Evolutionary conservation across 2,888 invertebrate species (phyloP).

Genomic region (Cephus runcator): DNA sequence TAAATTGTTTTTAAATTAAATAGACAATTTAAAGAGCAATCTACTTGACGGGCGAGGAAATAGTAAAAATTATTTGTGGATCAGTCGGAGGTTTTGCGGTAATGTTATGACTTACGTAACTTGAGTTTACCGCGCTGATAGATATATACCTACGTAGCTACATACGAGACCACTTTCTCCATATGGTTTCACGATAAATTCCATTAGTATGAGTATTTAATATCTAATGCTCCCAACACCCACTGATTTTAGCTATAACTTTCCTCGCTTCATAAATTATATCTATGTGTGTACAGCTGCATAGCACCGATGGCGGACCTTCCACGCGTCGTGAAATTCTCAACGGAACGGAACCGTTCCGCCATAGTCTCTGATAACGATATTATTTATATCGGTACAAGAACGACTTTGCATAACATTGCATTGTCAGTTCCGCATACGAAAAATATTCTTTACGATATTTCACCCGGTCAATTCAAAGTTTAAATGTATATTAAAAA

Average conservation of each 20-base stretch:
- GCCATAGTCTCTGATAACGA: not conserved
- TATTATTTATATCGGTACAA: not conserved
- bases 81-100: slow-evolving; percentile 45
- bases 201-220: slow-evolving; percentile 24
- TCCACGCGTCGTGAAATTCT: not conserved
- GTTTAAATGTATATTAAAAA: not conserved
- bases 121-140: slow-evolving; percentile 9
- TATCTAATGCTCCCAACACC: slow-evolving; percentile 9
- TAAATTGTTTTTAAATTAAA: not conserved
- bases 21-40: not conserved
- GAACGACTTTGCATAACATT: not conserved
- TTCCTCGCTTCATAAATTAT: not conserved
- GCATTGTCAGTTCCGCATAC: not conserved
- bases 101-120: slow-evolving; percentile 49
- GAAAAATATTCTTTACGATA: not conserved
- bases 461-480: not conserved
- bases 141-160: slow-evolving; percentile 29
- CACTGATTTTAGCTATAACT: not conserved
- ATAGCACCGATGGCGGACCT: not conserved
- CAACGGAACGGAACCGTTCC: not conserved
- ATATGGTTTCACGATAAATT: slow-evolving; percentile 49
- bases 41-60: slow-evolving; percentile 7
- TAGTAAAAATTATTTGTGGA: slow-evolving; percentile 34
- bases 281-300: not conserved
- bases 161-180: slow-evolving; percentile 52